A percentile compares a stretch with the other conserved stretches of the same genome.
Conservation (phyloP, 2,113 vertebrate genomes). For the Myiagra hebetior region DNA sequence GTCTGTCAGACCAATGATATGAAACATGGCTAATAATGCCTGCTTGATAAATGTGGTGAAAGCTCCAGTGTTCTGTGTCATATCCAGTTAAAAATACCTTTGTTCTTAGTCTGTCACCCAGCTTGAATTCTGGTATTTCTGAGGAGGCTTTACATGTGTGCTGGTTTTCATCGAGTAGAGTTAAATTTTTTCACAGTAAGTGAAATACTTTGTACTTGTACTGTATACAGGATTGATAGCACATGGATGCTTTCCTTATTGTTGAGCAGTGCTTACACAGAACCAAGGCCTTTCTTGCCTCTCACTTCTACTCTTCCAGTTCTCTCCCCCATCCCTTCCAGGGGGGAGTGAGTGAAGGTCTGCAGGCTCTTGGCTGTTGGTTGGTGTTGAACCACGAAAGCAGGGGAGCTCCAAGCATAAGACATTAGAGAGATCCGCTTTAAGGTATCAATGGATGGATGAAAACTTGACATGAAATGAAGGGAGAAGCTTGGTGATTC, state of each 20-base stretch:
- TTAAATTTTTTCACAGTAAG: background rate
- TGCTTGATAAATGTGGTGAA: background rate
- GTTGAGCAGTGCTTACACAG: no score
- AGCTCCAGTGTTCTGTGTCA: background rate
- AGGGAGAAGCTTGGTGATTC: background rate
- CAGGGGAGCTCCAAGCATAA: background rate
- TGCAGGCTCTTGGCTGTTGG: fast-evolving
- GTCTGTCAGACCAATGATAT: background rate
- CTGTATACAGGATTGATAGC: background rate
- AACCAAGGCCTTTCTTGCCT: background rate
- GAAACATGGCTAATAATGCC: background rate
- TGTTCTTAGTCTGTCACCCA: background rate
- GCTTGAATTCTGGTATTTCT: background rate
- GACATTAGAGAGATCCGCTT: background rate
- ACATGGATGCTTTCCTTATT: background rate
- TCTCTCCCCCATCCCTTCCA: background rate
- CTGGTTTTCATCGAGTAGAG: background rate
- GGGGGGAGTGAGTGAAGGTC: background rate
- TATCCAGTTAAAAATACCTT: background rate
- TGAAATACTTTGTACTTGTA: background rate
- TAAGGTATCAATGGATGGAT: background rate
- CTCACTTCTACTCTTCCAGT: background rate
- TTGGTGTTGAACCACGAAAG: background rate
- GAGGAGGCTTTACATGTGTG: background rate
- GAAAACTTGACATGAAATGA: background rate